phyloP scores from a whole-genome alignment of 2,113 vertebrate species.

The Menura novaehollandiae region DNA sequence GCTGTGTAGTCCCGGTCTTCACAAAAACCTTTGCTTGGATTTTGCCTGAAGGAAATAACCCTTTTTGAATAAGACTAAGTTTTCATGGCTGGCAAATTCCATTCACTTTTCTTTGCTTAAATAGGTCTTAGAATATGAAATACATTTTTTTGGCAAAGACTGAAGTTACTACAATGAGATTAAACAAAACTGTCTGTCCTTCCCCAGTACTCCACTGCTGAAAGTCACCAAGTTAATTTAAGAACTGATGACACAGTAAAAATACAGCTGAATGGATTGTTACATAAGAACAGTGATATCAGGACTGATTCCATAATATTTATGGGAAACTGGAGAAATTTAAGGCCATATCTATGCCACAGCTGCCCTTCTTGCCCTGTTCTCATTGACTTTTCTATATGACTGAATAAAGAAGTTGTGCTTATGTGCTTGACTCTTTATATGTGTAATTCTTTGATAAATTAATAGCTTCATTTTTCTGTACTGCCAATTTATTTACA shows the following conservation, averaged over 20 bases:
- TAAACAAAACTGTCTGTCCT: not conserved
- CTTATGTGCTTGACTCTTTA: not conserved
- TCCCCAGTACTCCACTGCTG: not conserved
- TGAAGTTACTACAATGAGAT: not conserved
- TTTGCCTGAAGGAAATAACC: constrained; percentile 1
- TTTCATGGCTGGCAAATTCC: not conserved
- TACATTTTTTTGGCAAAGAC: not conserved
- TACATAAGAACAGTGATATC: not conserved
- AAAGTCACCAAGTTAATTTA: constrained; percentile 35
- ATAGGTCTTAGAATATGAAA: not conserved
- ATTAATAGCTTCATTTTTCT: not conserved
- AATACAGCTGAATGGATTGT: not conserved
- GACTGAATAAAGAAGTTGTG: not conserved
- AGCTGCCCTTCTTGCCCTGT: not conserved
- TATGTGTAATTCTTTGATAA: not conserved
- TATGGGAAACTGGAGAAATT: not conserved
- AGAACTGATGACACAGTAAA: not conserved
- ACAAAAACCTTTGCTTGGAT: not conserved
- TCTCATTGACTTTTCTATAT: not conserved
- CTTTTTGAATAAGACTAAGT: not conserved
- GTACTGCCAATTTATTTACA: not conserved
- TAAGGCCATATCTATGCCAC: not conserved
- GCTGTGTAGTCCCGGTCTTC: not conserved
- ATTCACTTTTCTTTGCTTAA: constrained; percentile 15
- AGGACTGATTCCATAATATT: not conserved